Conservation (phyloP, 2,113 vertebrate species). For the Rhinolophus sinicus region DNA sequence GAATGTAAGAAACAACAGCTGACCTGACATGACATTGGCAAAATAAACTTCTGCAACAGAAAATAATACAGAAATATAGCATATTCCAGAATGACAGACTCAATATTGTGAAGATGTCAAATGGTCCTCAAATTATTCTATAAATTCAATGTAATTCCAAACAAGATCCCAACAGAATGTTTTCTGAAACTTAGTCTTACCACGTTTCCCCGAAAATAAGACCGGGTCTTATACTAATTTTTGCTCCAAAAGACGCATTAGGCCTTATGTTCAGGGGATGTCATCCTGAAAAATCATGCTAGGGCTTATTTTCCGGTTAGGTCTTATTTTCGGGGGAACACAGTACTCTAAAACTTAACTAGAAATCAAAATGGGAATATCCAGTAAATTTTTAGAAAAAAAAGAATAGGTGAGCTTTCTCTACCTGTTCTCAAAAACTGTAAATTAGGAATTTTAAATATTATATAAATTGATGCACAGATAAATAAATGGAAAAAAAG, state of each 20-base stretch:
- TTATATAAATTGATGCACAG: neutral
- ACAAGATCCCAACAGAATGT: neutral
- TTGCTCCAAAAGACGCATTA: too few species aligned
- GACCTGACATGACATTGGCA: neutral
- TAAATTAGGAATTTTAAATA: neutral
- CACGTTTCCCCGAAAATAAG: too few species aligned
- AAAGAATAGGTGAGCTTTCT: neutral
- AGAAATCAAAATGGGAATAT: neutral
- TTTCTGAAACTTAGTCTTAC: neutral
- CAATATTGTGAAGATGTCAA: neutral
- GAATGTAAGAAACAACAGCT: neutral
- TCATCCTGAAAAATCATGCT: too few species aligned
- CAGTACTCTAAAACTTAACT: neutral
- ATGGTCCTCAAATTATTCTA: neutral
- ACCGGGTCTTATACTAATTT: too few species aligned
- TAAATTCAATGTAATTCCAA: neutral
- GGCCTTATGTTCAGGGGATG: too few species aligned
- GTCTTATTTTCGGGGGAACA: too few species aligned
- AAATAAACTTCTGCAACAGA: neutral
- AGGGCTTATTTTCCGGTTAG: too few species aligned
- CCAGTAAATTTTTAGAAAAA: neutral
- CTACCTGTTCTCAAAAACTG: neutral
- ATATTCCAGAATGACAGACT: neutral
- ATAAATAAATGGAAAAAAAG: neutral
- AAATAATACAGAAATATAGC: neutral